Percentiles rank a stretch among this genome's conserved stretches.
Evolutionary conservation across 1,140 invertebrate genomes (phyloP).

Genomic region (Nautilus pompilius): DNA sequence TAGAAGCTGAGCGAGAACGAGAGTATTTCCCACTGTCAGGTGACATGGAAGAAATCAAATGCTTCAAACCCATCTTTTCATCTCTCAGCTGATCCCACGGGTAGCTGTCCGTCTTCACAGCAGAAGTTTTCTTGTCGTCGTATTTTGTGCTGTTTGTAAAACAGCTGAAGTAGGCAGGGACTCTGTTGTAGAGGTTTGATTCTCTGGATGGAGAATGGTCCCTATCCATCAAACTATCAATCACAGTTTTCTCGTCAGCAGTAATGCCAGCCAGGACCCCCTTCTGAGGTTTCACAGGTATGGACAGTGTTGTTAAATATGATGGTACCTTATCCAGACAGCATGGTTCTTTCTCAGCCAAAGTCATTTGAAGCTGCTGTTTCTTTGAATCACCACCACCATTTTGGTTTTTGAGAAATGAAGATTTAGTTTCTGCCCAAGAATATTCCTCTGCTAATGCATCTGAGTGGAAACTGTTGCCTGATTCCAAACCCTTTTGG

Average conservation of each 20-base stretch:
- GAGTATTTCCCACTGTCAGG: too few relatives aligned
- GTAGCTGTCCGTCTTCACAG: background rate
- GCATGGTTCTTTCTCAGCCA: too few relatives aligned
- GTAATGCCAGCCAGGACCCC: slow-evolving; percentile 11
- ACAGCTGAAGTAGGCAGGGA: slow-evolving; percentile 48
- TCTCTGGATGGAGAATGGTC: slow-evolving; percentile 27
- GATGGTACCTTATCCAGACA: slow-evolving; percentile 47
- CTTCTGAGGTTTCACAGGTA: slow-evolving; percentile 27
- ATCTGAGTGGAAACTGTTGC: too few relatives aligned
- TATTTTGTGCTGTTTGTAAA: slow-evolving; percentile 51
- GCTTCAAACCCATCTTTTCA: too few relatives aligned
- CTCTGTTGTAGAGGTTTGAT: slow-evolving; percentile 27
- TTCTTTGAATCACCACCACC: too few relatives aligned
- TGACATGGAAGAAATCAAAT: too few relatives aligned
- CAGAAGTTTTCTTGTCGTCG: slow-evolving; percentile 15
- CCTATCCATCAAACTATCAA: slow-evolving; percentile 26
- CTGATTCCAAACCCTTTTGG: too few relatives aligned
- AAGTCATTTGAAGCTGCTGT: too few relatives aligned
- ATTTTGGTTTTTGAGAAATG: too few relatives aligned
- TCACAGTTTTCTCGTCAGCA: slow-evolving; percentile 25
- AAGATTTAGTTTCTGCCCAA: too few relatives aligned
- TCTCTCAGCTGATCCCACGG: background rate
- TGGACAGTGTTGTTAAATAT: slow-evolving; percentile 41
- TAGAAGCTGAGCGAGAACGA: too few relatives aligned
- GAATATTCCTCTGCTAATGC: too few relatives aligned